Conservation (phyloP, 2,797 vertebrate genomes). For the Mormyrus proboscirostris region DNA sequence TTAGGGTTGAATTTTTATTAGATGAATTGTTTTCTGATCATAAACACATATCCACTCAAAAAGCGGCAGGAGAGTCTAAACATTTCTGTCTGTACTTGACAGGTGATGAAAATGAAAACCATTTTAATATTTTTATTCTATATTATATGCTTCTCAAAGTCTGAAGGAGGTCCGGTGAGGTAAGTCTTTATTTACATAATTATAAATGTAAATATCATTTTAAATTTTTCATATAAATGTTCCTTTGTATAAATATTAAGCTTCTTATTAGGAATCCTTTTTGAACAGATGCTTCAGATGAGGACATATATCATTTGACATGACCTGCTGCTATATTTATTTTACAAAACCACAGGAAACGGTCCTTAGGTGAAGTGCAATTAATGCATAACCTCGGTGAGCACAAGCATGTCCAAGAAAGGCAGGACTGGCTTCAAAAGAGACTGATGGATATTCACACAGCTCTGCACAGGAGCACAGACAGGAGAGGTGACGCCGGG, state of each 20-base stretch:
- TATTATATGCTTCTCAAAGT: conserved; percentile 55
- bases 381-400: conserved; percentile 82
- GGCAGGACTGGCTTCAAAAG: conserved; percentile 80
- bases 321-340: neutral
- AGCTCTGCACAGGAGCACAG: conserved; percentile 38
- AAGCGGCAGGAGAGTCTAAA: neutral
- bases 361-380: conserved; percentile 87
- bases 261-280: neutral
- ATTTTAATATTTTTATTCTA: conserved; percentile 57
- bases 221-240: neutral
- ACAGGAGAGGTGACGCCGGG: conserved; percentile 42
- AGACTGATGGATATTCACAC: conserved; percentile 73
- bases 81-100: conserved; percentile 30
- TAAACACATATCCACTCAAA: neutral
- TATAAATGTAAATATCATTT: neutral
- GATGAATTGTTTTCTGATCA: neutral
- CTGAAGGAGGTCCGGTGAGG: conserved; percentile 68
- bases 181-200: conserved; percentile 38
- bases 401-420: conserved; percentile 66
- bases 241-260: neutral
- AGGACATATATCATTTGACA: neutral
- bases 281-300: neutral
- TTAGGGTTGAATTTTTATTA: no score
- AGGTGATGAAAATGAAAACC: conserved; percentile 59
- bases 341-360: conserved; percentile 56